These are phyloP conservation scores for Phoeniculus purpureus DNA, from an alignment of 2,797 vertebrate genomes.

Conservation along the genomic window DNA sequence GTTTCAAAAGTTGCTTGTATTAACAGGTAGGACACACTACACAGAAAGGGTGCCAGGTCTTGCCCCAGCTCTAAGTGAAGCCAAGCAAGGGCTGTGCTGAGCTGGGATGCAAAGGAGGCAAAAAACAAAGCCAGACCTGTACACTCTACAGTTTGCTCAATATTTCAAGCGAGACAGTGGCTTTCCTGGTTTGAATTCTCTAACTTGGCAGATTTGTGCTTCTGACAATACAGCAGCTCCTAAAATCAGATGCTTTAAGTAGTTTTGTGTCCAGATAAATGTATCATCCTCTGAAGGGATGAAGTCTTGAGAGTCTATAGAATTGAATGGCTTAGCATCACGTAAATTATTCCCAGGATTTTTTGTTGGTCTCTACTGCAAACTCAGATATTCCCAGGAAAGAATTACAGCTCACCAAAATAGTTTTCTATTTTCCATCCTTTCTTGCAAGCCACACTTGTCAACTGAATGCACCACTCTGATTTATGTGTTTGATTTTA, in stretches of 20 bases:
- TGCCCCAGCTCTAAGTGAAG: rapidly evolving
- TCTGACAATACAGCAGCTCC: neutral
- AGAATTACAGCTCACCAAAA: conserved; percentile 13
- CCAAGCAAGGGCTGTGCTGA: neutral
- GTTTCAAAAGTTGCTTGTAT: neutral
- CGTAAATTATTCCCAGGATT: neutral
- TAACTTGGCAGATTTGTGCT: neutral
- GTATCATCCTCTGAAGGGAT: neutral
- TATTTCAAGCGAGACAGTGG: neutral
- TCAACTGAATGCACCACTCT: neutral
- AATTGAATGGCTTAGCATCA: neutral
- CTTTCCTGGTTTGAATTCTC: neutral
- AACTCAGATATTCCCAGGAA: conserved; percentile 8
- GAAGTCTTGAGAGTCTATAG: neutral
- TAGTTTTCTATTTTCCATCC: conserved; percentile 24
- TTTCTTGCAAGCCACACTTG: conserved; percentile 22
- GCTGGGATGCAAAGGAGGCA: neutral
- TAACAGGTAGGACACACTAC: rapidly evolving
- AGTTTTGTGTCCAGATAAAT: neutral
- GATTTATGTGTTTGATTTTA: conserved; percentile 36
- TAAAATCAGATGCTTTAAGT: neutral
- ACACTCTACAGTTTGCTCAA: neutral
- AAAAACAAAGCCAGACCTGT: neutral
- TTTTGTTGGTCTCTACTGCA: conserved; percentile 1
- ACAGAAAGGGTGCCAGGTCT: neutral